Conservation (phyloP, 2,113 vertebrate genomes). For the Prinia subflava region DNA sequence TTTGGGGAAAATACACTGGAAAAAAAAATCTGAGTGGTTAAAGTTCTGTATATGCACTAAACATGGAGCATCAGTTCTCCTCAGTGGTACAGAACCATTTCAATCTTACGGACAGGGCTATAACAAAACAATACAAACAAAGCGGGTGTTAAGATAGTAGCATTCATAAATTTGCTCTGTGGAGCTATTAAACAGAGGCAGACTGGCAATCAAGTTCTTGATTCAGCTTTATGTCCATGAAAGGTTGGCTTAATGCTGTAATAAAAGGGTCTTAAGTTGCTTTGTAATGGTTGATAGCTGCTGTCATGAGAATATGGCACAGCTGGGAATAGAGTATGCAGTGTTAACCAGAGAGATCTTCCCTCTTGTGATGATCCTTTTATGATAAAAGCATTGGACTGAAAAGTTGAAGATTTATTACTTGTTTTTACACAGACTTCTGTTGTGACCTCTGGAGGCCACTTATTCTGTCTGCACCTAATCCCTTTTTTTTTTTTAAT, state of each 20-base stretch:
- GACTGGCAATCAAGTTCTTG: neutral
- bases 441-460: neutral
- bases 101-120: neutral
- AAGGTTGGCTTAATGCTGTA: neutral
- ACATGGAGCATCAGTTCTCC: neutral
- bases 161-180: neutral
- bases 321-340: neutral
- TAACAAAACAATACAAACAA: neutral
- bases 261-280: neutral
- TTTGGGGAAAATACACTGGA: neutral
- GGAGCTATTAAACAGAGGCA: neutral
- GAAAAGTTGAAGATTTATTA: neutral
- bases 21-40: neutral
- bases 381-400: neutral
- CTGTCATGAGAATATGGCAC: neutral
- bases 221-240: neutral
- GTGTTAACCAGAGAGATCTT: neutral
- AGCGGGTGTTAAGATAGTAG: neutral
- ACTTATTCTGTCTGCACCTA: neutral
- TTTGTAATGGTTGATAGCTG: neutral
- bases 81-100: neutral
- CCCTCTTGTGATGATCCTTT: neutral
- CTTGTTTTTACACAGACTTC: neutral
- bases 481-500: neutral
- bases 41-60: neutral